phyloP scores from a whole-genome alignment of 2,797 vertebrate genomes.

The Scleropages formosus region DNA sequence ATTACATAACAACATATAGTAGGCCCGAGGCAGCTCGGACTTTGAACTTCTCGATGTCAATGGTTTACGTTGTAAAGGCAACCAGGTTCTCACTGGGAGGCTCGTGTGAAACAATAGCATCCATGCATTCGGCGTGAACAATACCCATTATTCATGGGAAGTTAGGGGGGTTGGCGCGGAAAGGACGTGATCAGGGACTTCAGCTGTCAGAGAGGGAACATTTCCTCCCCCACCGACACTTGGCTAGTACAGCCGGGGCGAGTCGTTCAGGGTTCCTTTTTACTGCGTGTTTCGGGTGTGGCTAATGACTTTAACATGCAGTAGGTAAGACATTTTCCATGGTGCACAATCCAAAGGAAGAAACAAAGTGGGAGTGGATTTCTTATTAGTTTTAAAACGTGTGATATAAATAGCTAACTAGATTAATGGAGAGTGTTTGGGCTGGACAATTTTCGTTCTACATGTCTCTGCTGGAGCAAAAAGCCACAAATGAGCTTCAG shows the following conservation, averaged over 20 bases:
- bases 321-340: neutral
- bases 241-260: neutral
- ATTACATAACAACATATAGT: slow-evolving; percentile 41
- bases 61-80: slow-evolving; percentile 34
- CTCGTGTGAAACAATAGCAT: slow-evolving; percentile 36
- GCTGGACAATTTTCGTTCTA: neutral
- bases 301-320: neutral
- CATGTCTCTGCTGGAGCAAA: too few species aligned
- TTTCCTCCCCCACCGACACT: slow-evolving; percentile 12
- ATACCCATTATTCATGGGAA: slow-evolving; percentile 33
- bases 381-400: neutral
- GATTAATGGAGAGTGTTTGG: neutral
- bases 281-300: too few species aligned
- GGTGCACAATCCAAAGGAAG: neutral
- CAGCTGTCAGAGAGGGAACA: neutral
- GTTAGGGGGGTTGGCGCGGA: slow-evolving; percentile 1
- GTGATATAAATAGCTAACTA: neutral
- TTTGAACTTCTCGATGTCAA: slow-evolving; percentile 34
- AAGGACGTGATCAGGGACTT: neutral
- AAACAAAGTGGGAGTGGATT: neutral
- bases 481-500: neutral
- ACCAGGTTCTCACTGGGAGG: slow-evolving; percentile 24
- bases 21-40: slow-evolving; percentile 7
- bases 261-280: neutral
- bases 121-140: slow-evolving; percentile 29